Percentiles rank a stretch among this genome's conserved stretches.
These are phyloP conservation scores for Bambusicola thoracicus DNA, from an alignment of 2,113 vertebrate species.

Conservation along the genomic window DNA sequence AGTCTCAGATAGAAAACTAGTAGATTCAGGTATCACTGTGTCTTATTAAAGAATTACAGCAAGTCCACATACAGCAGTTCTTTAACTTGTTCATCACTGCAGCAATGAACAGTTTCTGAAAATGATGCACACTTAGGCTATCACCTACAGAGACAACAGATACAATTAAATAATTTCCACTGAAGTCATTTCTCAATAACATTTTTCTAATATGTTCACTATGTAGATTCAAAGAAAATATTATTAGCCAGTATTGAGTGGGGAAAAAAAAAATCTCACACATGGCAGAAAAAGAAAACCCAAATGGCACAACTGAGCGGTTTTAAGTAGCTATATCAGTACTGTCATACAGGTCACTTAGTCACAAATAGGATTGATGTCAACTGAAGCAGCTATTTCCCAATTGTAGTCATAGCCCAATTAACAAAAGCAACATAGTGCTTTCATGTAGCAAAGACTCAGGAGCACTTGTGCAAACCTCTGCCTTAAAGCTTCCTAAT, in stretches of 20 bases:
- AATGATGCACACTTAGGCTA: neutral
- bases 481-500: neutral
- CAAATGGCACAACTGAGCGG: rapidly evolving
- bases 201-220: neutral
- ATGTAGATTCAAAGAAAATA: neutral
- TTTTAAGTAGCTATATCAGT: neutral
- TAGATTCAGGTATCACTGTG: neutral
- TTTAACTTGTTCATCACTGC: neutral
- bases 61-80: neutral
- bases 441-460: neutral
- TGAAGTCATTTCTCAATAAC: neutral
- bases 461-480: neutral
- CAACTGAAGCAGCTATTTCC: neutral
- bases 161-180: neutral
- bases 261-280: neutral
- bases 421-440: neutral
- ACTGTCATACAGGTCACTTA: neutral
- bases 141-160: neutral
- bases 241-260: neutral
- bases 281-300: neutral
- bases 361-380: neutral
- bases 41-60: neutral
- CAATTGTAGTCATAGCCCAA: neutral
- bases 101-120: neutral
- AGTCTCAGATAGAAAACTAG: neutral